Evolutionary conservation across 2,797 vertebrate genomes (phyloP), one percentile per base, ranked within the genome.

Genomic region (Liparis tanakae): DNA sequence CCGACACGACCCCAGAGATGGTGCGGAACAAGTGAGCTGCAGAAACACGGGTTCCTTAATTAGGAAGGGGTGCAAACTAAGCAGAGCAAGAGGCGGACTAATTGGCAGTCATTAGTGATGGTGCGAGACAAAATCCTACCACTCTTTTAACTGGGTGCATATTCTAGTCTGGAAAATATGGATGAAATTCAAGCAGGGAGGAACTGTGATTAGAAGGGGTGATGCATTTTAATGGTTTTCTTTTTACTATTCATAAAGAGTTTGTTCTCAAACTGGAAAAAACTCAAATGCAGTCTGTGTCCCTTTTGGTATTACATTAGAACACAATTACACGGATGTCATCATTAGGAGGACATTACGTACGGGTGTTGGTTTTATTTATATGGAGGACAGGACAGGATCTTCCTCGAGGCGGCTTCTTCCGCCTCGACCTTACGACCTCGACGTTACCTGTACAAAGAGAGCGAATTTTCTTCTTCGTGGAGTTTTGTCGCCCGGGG

Each of bases 41-140:
- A 85, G 83, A 89, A 93, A 93, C 91, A 93, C 46, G 14, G 68
- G 75, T 89, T 89, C 82, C 85, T 92, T 91, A 91, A 92, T 92
- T 87, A 90, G 85, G 85, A 50, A 37, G 80, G 87, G 77, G 78
- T 83, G 46, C 72, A 85, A 89, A 85, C 90, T 82, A 82, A 91
- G 82, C 83, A 64, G 78, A 86, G 86, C 91, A 88, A 88, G 80
- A 88, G 82, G 85, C 84, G 81, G 81, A 88, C 82, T 92, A 92
- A 93, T 91, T 91, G 89, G 91, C 72, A 90, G 89, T 93, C 88
- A 93, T 93, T 92, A 93, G 92, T 79, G 84, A 87, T 85, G 68
- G 89, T 75, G 77, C 70, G 85, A 86, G 85, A 87, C 78, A 81
- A 82, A 89, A 89, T 89, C 88, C 81, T 88, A 75, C 84, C 72